Percentiles rank a stretch among this genome's conserved stretches.
Conservation (phyloP, 2,888 invertebrate genomes). For the Meiosimyza platycephala region DNA sequence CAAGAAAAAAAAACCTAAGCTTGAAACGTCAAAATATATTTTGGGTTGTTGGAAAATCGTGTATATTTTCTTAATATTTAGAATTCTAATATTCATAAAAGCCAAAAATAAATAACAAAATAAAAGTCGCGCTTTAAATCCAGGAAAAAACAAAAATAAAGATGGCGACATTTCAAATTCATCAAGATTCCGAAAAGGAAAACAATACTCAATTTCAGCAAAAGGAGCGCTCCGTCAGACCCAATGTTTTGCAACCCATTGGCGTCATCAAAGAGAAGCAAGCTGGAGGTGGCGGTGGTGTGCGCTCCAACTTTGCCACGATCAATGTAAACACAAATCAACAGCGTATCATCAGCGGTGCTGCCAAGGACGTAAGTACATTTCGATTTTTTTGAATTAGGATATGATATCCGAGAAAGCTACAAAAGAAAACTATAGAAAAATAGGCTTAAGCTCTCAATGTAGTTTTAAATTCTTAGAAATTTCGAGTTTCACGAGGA, state of each 20-base stretch:
- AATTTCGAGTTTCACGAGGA: too few relatives aligned
- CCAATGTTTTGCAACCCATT: slow-evolving; percentile 37
- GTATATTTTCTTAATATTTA: slow-evolving; percentile 22
- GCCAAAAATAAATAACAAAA: not conserved
- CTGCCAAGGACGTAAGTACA: slow-evolving; percentile 20
- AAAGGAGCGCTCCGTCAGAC: slow-evolving; percentile 49
- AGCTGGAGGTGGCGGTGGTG: slow-evolving; percentile 30
- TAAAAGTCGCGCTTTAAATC: not conserved
- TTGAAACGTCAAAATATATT: slow-evolving; percentile 30
- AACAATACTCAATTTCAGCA: slow-evolving; percentile 57
- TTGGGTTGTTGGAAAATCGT: slow-evolving; percentile 3
- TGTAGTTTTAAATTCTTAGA: too few relatives aligned
- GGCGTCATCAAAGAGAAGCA: slow-evolving; percentile 50
- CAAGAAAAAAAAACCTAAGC: slow-evolving; percentile 7
- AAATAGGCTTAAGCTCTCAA: too few relatives aligned
- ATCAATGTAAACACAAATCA: slow-evolving; percentile 49
- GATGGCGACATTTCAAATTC: slow-evolving; percentile 82
- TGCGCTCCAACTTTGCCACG: slow-evolving; percentile 50
- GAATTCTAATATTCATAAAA: slow-evolving; percentile 15
- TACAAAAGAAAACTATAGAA: too few relatives aligned
- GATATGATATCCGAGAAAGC: too few relatives aligned
- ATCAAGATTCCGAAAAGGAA: slow-evolving; percentile 82
- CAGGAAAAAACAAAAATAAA: slow-evolving; percentile 40
- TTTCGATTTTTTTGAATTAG: too few relatives aligned
- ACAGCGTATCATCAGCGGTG: slow-evolving; percentile 34